Evolutionary conservation across 92 coral and sea anemone genomes (phyloP).

Genomic region (Zoanthus sociatus): DNA sequence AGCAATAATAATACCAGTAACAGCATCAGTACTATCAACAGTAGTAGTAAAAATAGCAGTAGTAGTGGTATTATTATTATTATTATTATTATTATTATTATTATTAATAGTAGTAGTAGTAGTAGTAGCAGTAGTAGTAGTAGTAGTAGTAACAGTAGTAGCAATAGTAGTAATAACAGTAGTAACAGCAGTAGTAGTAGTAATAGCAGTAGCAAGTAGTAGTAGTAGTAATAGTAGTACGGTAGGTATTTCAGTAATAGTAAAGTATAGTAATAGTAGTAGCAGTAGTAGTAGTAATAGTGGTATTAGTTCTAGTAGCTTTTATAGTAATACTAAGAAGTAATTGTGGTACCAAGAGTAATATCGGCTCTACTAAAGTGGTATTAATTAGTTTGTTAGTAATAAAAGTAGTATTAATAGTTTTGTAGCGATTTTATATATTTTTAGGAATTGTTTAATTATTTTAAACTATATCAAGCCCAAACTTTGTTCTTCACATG

Average conservation of each 20-base stretch:
- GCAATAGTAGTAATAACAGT: not conserved
- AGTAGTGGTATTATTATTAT: not conserved
- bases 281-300: not conserved
- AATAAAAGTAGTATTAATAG: too few species aligned
- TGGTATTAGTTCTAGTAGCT: not conserved
- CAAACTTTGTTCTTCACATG: not conserved
- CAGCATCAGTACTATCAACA: not conserved
- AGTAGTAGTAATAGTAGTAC: not conserved
- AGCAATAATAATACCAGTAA: not conserved
- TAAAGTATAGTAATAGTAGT: not conserved
- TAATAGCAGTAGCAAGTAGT: too few species aligned
- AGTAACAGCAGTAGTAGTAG: not conserved
- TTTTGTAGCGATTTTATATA: too few species aligned
- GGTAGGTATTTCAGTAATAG: too few species aligned
- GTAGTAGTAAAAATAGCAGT: not conserved
- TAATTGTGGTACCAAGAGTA: not conserved
- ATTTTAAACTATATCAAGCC: not conserved
- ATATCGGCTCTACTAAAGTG: not conserved
- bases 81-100: too few species aligned
- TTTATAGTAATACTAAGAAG: not conserved
- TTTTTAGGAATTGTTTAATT: not conserved
- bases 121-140: not conserved
- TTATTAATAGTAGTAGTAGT: not conserved
- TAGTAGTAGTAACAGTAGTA: not conserved
- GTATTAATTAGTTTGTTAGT: not conserved